These are phyloP conservation scores for Patella pellucida DNA, from an alignment of 2,888 invertebrate genomes.

Conservation along the genomic window DNA sequence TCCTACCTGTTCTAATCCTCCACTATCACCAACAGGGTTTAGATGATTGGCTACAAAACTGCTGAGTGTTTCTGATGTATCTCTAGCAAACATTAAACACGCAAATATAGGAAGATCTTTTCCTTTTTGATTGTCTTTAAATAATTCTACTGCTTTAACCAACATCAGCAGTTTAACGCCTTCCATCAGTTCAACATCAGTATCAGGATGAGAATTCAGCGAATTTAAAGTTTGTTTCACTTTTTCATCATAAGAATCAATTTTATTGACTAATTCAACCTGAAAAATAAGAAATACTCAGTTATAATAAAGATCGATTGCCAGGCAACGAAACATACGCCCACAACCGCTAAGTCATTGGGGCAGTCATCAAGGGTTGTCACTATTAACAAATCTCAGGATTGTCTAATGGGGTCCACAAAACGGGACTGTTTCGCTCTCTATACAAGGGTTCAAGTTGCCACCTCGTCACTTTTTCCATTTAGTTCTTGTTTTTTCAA, in stretches of 20 bases:
- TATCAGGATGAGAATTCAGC: conserved; percentile 60
- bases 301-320: no score
- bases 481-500: no score
- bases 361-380: no score
- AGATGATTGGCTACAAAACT: conserved; percentile 71
- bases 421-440: no score
- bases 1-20: conserved; percentile 71
- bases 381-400: no score
- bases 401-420: no score
- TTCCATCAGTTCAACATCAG: conserved; percentile 69
- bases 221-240: conserved; percentile 44
- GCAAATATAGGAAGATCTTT: conserved; percentile 70
- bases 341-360: no score
- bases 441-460: no score
- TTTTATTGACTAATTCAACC: conserved; percentile 50
- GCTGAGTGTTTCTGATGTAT: conserved; percentile 66
- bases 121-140: conserved; percentile 56
- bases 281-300: conserved; percentile 29
- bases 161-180: conserved; percentile 72
- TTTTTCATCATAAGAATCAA: conserved; percentile 45
- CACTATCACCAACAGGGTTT: conserved; percentile 70
- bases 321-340: no score
- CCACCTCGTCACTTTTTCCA: no score
- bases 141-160: conserved; percentile 65
- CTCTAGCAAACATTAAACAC: conserved; percentile 71